Evolutionary conservation across 2,797 vertebrate species (phyloP).

Genomic region (Peromyscus nudipes): DNA sequence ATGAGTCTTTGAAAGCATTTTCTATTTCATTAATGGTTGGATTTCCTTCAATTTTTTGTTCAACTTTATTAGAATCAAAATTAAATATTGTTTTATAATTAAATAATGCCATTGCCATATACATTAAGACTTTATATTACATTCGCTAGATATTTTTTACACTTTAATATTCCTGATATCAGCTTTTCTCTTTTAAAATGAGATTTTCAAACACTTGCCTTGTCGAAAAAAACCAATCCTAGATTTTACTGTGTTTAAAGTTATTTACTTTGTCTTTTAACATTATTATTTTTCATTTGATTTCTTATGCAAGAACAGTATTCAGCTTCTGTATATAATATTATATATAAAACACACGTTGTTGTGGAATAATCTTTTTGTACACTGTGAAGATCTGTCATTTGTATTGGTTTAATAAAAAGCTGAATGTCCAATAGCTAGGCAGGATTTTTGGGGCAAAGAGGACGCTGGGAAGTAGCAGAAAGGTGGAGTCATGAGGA

Average conservation of each 20-base stretch:
- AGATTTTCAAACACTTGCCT: background rate
- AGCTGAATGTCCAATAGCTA: background rate
- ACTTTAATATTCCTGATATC: background rate
- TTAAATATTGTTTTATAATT: background rate
- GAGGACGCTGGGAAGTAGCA: background rate
- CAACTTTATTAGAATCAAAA: slow-evolving; percentile 28
- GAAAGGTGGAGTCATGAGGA: background rate
- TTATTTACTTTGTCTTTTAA: background rate
- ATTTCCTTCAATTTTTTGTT: slow-evolving; percentile 32
- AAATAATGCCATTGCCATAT: background rate
- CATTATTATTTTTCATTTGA: background rate
- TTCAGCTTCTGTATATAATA: background rate
- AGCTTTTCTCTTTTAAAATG: background rate
- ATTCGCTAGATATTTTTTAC: background rate
- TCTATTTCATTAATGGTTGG: slow-evolving; percentile 7
- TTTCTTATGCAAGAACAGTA: background rate
- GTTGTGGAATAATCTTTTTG: background rate
- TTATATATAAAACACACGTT: background rate
- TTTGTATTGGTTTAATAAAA: background rate
- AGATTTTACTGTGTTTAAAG: background rate
- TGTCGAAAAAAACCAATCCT: background rate
- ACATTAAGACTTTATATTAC: background rate
- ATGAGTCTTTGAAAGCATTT: slow-evolving; percentile 14
- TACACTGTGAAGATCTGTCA: background rate
- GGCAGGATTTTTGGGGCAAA: background rate